Evolutionary conservation across 35 echinoderm and acorn worm genomes (phyloP), one percentile per base, ranked within the genome.

Genomic region (Hemicentrotus pulcherrimus): DNA sequence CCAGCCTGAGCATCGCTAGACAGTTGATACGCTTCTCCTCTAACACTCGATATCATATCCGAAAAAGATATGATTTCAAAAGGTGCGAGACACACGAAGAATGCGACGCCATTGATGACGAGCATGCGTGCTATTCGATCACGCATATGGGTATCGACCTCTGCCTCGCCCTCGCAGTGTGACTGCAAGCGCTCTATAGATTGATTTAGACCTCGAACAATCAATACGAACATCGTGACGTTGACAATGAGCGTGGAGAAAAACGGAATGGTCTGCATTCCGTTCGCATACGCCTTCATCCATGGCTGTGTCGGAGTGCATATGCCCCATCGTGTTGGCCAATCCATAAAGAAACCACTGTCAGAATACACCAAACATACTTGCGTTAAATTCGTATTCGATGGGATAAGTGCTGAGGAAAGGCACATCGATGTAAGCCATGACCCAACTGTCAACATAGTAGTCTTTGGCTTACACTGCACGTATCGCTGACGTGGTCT

Each of bases 121-220:
- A 99, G 94, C 98, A 99, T 97, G 13, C 95, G 91, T 12, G 97
- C 98, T 46, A 99, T 95, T 94, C 97, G 97, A 91, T 98, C 95
- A 52, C 98, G 94, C 18, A 96, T 96, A 32, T 94, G 58, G 3
- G 97, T 94, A 95, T 99, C 97, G 32, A 95, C 86, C 45, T 95
- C 95, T 12, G 92, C 91, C 59, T 90, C 91, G 47, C 90, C 92
- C 28, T 94, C 94, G 46, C 94, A 47, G 91, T 97, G 95, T 41
- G 89, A 61, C 78, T 96, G 94, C 22, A 94, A 94, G 55, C 95
- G 86, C 85, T 97, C 94, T 85, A 97, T 95, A 18, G 97, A 96
- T 94, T 95, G 96, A 47, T 97, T 95, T 47, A 99, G 92, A 61
- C 97, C 96, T 61, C 94, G 87, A 41, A 98, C 95, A 9, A 98